phyloP scores from a whole-genome alignment of 2,888 invertebrate species.

The Megamerina dolium region DNA sequence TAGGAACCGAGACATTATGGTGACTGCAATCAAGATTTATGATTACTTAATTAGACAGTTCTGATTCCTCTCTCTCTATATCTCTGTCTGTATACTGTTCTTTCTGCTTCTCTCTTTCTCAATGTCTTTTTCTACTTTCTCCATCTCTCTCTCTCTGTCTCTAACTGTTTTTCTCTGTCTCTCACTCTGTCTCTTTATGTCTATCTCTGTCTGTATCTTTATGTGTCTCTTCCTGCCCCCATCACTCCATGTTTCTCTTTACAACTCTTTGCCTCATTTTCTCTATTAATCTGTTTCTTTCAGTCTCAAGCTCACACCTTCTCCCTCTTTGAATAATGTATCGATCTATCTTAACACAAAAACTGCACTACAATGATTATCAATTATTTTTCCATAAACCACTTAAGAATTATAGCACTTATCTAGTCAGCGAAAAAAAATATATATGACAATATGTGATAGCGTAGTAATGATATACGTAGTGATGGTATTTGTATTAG shows the following conservation, averaged over 20 bases:
- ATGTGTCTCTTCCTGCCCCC: neutral
- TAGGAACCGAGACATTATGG: no score
- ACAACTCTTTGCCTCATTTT: slow-evolving; percentile 4
- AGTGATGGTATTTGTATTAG: no score
- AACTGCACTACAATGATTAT: no score
- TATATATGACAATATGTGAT: no score
- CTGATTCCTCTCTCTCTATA: neutral
- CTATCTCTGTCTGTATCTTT: neutral
- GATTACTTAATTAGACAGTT: no score
- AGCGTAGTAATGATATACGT: no score
- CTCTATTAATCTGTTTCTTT: slow-evolving; percentile 8
- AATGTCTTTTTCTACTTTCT: neutral
- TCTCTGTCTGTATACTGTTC: neutral
- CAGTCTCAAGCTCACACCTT: slow-evolving; percentile 5
- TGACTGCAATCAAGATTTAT: no score
- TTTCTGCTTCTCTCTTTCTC: neutral
- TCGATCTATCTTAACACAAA: no score
- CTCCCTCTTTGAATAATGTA: no score
- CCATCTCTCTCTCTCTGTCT: neutral
- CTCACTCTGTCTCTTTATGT: neutral
- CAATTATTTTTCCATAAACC: no score
- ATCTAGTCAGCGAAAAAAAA: no score
- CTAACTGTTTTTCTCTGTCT: neutral
- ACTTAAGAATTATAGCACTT: no score
- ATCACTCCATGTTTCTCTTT: neutral